These are phyloP conservation scores for Solea senegalensis DNA, from an alignment of 2,113 vertebrate genomes.

Conservation along the genomic window DNA sequence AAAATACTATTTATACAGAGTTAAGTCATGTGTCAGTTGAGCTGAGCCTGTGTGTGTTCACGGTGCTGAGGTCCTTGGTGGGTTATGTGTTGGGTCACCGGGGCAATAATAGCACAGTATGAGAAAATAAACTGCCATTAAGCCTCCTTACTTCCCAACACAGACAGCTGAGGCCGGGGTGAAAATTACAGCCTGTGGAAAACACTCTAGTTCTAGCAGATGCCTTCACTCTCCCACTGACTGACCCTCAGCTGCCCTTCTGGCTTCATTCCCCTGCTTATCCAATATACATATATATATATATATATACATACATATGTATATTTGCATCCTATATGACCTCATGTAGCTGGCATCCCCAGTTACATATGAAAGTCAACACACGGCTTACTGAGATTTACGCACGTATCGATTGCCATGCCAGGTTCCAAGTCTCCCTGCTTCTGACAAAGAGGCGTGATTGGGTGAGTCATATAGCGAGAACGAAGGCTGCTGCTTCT, in stretches of 20 bases:
- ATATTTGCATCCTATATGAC: conserved; percentile 40
- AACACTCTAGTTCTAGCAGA: conserved; percentile 47
- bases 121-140: conserved; percentile 66
- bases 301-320: conserved; percentile 24
- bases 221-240: conserved; percentile 49
- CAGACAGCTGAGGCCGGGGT: conserved; percentile 55
- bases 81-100: conserved; percentile 56
- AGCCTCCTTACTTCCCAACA: conserved; percentile 56
- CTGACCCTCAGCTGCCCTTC: conserved; percentile 60
- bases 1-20: conserved; percentile 53
- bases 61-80: conserved; percentile 26
- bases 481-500: conserved; percentile 38
- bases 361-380: conserved; percentile 26
- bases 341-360: conserved; percentile 55
- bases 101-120: conserved; percentile 65
- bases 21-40: conserved; percentile 39
- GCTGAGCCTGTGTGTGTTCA: conserved; percentile 36
- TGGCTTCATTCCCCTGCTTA: conserved; percentile 39
- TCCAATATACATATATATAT: conserved; percentile 18
- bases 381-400: conserved; percentile 15
- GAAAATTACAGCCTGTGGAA: conserved; percentile 42
- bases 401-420: conserved; percentile 9
- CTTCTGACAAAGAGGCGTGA: conserved; percentile 36
- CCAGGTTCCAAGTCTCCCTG: conserved; percentile 13
- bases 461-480: no score